phyloP scores from a whole-genome alignment of 2,888 invertebrate genomes.

The Eustalomyia histrio region DNA sequence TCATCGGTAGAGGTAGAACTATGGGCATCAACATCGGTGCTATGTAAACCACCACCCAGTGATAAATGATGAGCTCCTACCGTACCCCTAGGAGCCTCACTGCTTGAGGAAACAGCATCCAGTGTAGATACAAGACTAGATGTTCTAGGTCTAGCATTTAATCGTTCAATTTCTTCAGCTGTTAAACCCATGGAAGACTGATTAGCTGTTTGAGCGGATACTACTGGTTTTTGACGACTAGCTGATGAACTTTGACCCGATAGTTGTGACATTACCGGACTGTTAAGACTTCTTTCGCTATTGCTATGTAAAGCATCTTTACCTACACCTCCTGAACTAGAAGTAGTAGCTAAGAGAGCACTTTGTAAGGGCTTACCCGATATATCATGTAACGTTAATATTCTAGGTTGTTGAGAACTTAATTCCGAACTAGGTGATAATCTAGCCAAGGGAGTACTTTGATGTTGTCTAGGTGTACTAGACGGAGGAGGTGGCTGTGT shows the following conservation, averaged over 20 bases:
- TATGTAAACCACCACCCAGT: slow-evolving; percentile 84
- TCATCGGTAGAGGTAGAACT: slow-evolving; percentile 93
- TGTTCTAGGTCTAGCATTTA: slow-evolving; percentile 92
- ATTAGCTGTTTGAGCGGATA: slow-evolving; percentile 84
- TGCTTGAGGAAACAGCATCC: slow-evolving; percentile 95
- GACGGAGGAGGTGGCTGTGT: slow-evolving; percentile 86
- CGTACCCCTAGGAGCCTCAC: slow-evolving; percentile 87
- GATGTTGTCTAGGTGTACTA: slow-evolving; percentile 86
- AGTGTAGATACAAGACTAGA: slow-evolving; percentile 94
- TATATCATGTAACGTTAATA: slow-evolving; percentile 95
- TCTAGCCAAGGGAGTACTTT: slow-evolving; percentile 93
- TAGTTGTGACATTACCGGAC: slow-evolving; percentile 94
- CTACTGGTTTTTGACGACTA: slow-evolving; percentile 86
- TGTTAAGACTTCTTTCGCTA: slow-evolving; percentile 94
- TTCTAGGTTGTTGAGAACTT: slow-evolving; percentile 93
- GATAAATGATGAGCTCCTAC: slow-evolving; percentile 85
- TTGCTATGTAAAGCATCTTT: slow-evolving; percentile 94
- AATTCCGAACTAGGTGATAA: slow-evolving; percentile 95
- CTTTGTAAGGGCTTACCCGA: slow-evolving; percentile 95
- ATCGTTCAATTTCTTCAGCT: slow-evolving; percentile 94
- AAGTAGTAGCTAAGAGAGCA: slow-evolving; percentile 92
- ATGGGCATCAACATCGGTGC: slow-evolving; percentile 86
- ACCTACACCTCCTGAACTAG: slow-evolving; percentile 92
- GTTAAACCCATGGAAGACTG: slow-evolving; percentile 91
- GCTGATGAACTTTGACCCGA: slow-evolving; percentile 92